Evolutionary conservation across 23 tunicate species (phyloP).

Genomic region (Ascidia mentula): DNA sequence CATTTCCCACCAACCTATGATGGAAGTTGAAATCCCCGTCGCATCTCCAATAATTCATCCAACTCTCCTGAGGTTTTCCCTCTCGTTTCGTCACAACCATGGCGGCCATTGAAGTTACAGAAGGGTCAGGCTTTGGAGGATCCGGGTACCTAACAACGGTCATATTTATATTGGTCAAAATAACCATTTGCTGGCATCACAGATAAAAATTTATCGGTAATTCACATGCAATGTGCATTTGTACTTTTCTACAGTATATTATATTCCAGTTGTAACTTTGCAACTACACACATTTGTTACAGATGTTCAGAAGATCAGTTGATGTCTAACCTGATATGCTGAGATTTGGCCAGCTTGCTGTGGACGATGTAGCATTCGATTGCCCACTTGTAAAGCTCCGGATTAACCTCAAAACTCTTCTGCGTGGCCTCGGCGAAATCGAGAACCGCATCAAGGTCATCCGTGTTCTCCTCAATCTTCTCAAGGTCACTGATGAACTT

Average conservation of each 20-base stretch:
- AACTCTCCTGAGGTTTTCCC: slow-evolving; percentile 49
- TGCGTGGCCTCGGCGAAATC: slow-evolving; percentile 48
- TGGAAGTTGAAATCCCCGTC: slow-evolving; percentile 67
- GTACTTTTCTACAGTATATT: no score
- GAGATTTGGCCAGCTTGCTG: slow-evolving; percentile 51
- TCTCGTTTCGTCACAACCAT: slow-evolving; percentile 19
- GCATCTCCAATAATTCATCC: slow-evolving; percentile 83
- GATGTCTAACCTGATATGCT: slow-evolving; percentile 50
- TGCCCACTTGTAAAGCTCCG: slow-evolving; percentile 40
- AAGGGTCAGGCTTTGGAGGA: slow-evolving; percentile 27
- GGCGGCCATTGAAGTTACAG: slow-evolving; percentile 35
- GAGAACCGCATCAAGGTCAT: slow-evolving; percentile 45
- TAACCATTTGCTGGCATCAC: no score
- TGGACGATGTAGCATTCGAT: slow-evolving; percentile 62
- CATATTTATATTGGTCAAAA: no score
- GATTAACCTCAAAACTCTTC: slow-evolving; percentile 52
- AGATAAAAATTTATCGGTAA: no score
- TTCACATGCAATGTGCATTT: no score
- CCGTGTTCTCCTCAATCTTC: slow-evolving; percentile 49
- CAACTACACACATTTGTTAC: no score
- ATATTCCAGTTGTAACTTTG: no score
- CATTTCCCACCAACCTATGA: slow-evolving; percentile 53
- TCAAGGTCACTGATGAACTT: slow-evolving; percentile 33
- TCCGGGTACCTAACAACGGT: slow-evolving; percentile 47
- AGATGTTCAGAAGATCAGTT: no score